Percentiles rank a stretch among this genome's conserved stretches.
Evolutionary conservation across 1,140 invertebrate genomes (phyloP).

Genomic region (Tetragnatha versicolor): DNA sequence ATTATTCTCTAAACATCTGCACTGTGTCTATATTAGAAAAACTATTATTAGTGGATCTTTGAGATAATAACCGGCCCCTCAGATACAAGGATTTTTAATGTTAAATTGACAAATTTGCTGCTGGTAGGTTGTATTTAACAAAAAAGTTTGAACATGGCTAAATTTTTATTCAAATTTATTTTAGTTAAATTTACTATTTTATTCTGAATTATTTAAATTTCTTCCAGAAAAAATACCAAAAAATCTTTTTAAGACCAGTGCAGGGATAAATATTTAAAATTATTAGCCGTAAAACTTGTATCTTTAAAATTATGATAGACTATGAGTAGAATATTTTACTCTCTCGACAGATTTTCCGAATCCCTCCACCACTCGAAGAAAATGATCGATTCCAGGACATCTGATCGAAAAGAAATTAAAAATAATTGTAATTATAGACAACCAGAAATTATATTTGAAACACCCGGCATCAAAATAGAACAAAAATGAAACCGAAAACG

Average conservation of each 20-base stretch:
- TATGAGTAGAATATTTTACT: not conserved
- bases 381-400: slow-evolving; percentile 24
- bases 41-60: too few relatives aligned
- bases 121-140: too few relatives aligned
- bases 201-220: not conserved
- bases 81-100: too few relatives aligned
- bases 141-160: not conserved
- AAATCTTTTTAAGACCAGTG: not conserved
- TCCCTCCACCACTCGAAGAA: not conserved
- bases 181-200: not conserved
- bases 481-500: not conserved
- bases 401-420: not conserved
- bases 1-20: too few relatives aligned
- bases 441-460: not conserved
- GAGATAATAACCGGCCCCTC: too few relatives aligned
- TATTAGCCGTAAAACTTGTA: not conserved
- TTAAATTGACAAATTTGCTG: too few relatives aligned
- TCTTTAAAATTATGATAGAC: not conserved
- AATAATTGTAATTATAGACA: not conserved
- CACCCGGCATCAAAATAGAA: not conserved
- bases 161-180: not conserved
- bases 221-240: not conserved
- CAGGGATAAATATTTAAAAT: too few relatives aligned
- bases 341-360: slow-evolving; percentile 10
- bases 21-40: too few relatives aligned